Evolutionary conservation across 2,113 vertebrate species (phyloP), one percentile per base, ranked within the genome.

Genomic region (Cheirogaleus medius): DNA sequence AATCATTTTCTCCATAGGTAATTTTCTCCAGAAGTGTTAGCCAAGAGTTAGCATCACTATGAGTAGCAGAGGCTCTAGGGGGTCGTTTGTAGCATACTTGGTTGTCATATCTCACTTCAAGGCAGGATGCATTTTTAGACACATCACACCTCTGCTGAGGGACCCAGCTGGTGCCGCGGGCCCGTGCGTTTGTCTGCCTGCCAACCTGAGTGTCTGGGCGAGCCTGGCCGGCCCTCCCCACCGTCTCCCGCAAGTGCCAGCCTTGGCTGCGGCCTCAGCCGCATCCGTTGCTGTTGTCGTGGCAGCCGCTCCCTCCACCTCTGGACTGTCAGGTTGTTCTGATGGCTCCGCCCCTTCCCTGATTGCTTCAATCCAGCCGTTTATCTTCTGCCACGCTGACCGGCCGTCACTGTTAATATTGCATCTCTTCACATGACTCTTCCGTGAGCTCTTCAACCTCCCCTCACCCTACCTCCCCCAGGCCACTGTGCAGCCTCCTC

Each of bases 1-100:
- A 97, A 98, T 98, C 96, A 74, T 97, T 94, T 95, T 84, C 82
- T 80, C 88, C 39, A 13, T 92, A 82, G 88, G 83, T 97, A 4
- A n/a, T 94, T 97, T 96, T 93, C 81, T 93, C 77, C 49, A 6
- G 25, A 17, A 77, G 73, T 44, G 63, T 96, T 86, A 52, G 95
- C 90, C 97, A 0, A 58, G 49, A 68, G 76, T 96, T 44, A 37
- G 94, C 8, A 0, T 7, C 77, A 15, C 90, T 47, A 87, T 68
- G n/a, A 68, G 4, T 34, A 88, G 84, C 74, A 54, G 63, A 96
- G 15, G 73, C 95, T 87, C 95, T 1, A 0, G 73, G 87, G 69
- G 90, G 56, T 34, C 3, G 0, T 98, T 76, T 2, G 3, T 94
- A 85, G 92, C 32, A 49, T 6, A 4, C 73, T 78, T 0, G 3